Evolutionary conservation across 2,888 invertebrate species (phyloP), one percentile per base, ranked within the genome.

Genomic region (Malthinus seriepunctatus): DNA sequence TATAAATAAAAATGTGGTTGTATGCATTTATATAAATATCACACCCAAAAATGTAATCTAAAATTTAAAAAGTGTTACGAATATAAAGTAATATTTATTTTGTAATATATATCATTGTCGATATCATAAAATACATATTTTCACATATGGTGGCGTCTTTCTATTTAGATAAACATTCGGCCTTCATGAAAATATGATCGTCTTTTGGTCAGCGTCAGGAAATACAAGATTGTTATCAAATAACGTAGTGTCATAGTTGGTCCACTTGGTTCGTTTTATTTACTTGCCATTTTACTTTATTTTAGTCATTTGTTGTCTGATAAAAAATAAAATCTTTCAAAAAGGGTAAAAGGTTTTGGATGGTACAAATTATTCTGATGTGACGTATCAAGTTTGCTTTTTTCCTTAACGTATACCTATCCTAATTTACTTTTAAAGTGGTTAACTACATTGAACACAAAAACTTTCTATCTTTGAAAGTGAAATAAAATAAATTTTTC

Each of bases 141-240:
- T 66, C 67, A 66, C 60, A 64, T 58, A 63, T 60, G 23, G 69
- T 67, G 62, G 63, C 62, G 51, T 49, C 64, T 63, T 68, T 68
- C 69, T 69, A 72, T 75, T 71, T 67, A 71, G 76, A 76, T 76
- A 76, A 75, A 75, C 72, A 69, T 70, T 71, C 69, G 69, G 69
- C 70, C 66, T 69, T 67, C 69, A 67, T 62, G 68, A 74, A 77
- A 73, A 76, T 76, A 76, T 72, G 71, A 70, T 65, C 73, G 73
- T 72, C 76, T 75, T 77, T 75, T 77, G 77, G 77, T 76, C 76
- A 76, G 66, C 70, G 57, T 52, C 71, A 72, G 78, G 78, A 78
- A 78, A 78, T 78, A 77, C 76, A 76, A 78, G 78, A 78, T 78
- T 70, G 63, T 69, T 77, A 78, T 78, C 78, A 68, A 58, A 62